Evolutionary conservation across 35 echinoderm and acorn worm genomes (phyloP).

Genomic region (Ptychodera flava): DNA sequence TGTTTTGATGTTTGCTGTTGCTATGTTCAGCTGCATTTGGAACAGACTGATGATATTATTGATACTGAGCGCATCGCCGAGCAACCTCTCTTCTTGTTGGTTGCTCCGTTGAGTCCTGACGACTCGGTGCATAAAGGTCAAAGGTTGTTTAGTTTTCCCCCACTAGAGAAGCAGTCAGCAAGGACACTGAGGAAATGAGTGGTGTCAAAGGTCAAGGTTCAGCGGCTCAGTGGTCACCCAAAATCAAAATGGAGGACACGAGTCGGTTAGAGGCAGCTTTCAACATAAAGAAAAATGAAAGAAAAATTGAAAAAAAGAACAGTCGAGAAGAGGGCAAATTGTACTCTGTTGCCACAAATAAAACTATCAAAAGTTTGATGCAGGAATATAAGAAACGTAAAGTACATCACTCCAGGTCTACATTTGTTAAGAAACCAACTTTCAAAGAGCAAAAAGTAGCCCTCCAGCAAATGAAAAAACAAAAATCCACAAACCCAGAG

Average conservation of each 20-base stretch:
- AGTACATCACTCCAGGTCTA: constrained; percentile 79
- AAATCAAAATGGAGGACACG: constrained; percentile 52
- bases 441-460: constrained; percentile 93
- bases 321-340: constrained; percentile 48
- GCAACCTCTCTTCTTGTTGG: constrained; percentile 81
- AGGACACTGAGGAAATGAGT: neutral
- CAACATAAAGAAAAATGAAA: constrained; percentile 42
- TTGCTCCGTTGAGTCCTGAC: constrained; percentile 68
- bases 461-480: constrained; percentile 27
- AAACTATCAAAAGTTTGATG: constrained; percentile 99
- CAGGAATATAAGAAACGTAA: constrained; percentile 98
- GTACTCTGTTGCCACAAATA: constrained; percentile 85
- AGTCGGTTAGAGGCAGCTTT: constrained; percentile 50
- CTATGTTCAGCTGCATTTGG: constrained; percentile 77
- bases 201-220: constrained; percentile 51
- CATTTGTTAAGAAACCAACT: constrained; percentile 91
- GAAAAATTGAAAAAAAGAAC: constrained; percentile 22
- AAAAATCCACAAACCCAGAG: constrained; percentile 35
- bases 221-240: constrained; percentile 96
- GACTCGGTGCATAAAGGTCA: neutral
- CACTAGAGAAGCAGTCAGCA: constrained; percentile 9
- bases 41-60: constrained; percentile 21
- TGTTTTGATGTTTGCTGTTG: constrained; percentile 78
- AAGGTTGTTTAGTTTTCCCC: constrained; percentile 9
- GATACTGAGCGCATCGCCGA: constrained; percentile 33